Base-by-base conservation (phyloP, 2,888 invertebrate species). In the Thecophora atra region DNA sequence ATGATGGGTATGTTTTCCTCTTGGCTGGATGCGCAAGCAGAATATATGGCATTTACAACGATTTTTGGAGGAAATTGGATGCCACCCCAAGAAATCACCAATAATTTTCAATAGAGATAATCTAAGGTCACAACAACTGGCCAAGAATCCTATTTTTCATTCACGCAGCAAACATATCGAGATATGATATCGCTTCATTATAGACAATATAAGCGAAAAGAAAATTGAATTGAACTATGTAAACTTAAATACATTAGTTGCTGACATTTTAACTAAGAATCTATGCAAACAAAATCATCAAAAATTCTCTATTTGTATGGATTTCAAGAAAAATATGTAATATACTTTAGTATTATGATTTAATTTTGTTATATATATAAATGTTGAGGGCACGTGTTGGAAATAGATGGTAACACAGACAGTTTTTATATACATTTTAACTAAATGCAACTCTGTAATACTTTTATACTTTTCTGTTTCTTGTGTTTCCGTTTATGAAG, bases 231-330 rank as follows among this genome's bases (percentile, higher is more conserved):
- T 73, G n/a, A 47, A 63, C 7, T 75, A 75, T 64, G 47, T 66
- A 21, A 54, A 42, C 42, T 72, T 72, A n/a, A 52, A 30, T 52
- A 52, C 64, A 54, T 73, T 72, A 70, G 44, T 73, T 21, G 75
- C 73, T 6, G 75, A 75, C 64, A 70, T 75, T 28, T 65, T 74
- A n/a, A 74, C 70, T 3, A 73, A 75, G 72, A 75, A 71, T 58
- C 65, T 73, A 19, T n/a, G n/a, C n/a, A n/a, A n/a, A n/a, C n/a
- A n/a, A n/a, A n/a, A n/a, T n/a, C n/a, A n/a, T n/a, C n/a, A n/a
- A n/a, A n/a, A n/a, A n/a, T n/a, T n/a, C n/a, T n/a, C n/a, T n/a
- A n/a, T n/a, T n/a, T n/a, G n/a, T n/a, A n/a, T n/a, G n/a, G n/a
- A n/a, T n/a, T n/a, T n/a, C n/a, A n/a, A n/a, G n/a, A n/a, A n/a